phyloP scores from a whole-genome alignment of 2,888 invertebrate genomes.

The Antheraea yamamai region DNA sequence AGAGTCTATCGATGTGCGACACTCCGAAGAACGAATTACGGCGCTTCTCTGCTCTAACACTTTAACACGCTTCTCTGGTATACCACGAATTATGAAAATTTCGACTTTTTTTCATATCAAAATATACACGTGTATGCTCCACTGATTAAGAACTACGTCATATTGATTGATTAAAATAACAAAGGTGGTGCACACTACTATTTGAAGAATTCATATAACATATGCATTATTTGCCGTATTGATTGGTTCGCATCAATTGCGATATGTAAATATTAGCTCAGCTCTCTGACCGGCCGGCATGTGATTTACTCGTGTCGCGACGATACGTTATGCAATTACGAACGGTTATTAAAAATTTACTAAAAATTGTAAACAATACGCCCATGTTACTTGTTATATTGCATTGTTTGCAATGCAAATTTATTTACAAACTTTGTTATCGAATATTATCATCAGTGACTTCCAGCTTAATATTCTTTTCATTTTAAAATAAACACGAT shows the following conservation, averaged over 20 bases:
- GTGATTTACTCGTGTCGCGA: constrained; percentile 71
- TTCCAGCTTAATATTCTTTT: not conserved
- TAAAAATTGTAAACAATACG: constrained; percentile 30
- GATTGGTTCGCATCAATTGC: constrained; percentile 80
- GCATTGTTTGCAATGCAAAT: constrained; percentile 27
- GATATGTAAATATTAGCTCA: constrained; percentile 79
- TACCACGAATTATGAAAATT: constrained; percentile 47
- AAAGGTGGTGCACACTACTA: constrained; percentile 53
- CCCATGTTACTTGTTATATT: constrained; percentile 23
- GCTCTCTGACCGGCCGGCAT: constrained; percentile 64
- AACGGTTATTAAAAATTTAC: constrained; percentile 78
- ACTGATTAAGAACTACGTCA: not conserved
- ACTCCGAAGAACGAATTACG: constrained; percentile 49
- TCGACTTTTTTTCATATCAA: constrained; percentile 50
- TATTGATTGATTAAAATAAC: constrained; percentile 44
- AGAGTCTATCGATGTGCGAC: not conserved
- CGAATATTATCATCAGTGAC: not conserved
- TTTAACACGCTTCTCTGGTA: no score
- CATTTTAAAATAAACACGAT: not conserved
- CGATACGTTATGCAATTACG: constrained; percentile 75
- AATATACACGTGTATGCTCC: constrained; percentile 23
- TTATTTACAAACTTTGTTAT: constrained; percentile 12
- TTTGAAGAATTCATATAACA: constrained; percentile 71
- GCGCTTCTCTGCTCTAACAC: constrained; percentile 29
- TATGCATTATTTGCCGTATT: constrained; percentile 80